A percentile compares a stretch with the other conserved stretches of the same genome.
Evolutionary conservation across 2,888 invertebrate species (phyloP).

Genomic region (Myopa testacea): DNA sequence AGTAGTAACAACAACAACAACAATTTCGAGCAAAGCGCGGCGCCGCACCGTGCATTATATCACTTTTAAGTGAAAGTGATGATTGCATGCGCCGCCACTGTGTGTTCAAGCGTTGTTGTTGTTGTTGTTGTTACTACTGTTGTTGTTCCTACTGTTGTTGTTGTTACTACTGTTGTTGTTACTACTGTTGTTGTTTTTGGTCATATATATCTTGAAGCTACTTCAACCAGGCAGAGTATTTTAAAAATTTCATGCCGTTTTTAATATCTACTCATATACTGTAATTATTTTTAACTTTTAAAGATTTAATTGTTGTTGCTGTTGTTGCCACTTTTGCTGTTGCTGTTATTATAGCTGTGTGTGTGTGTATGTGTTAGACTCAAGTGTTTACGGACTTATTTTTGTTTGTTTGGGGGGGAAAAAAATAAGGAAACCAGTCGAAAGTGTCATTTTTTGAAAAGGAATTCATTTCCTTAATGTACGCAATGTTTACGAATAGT

Average conservation of each 20-base stretch:
- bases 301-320: neutral
- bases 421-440: neutral
- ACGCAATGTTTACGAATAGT: too few species aligned
- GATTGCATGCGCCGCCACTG: constrained; percentile 54
- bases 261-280: neutral
- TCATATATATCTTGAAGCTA: neutral
- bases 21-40: neutral
- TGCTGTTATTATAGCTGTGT: neutral
- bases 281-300: neutral
- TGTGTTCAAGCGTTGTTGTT: neutral
- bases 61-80: constrained; percentile 63
- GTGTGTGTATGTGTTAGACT: too few species aligned
- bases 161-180: neutral
- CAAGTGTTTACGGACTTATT: too few species aligned
- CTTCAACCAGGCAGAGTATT: neutral
- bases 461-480: neutral
- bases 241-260: neutral
- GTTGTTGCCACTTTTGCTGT: neutral
- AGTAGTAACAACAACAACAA: neutral
- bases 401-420: neutral
- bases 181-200: neutral
- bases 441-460: neutral
- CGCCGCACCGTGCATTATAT: constrained; percentile 54
- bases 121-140: neutral
- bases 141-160: neutral